Evolutionary conservation across 2,113 vertebrate genomes (phyloP).

Genomic region (Pseudorhombus dupliciocellatus): DNA sequence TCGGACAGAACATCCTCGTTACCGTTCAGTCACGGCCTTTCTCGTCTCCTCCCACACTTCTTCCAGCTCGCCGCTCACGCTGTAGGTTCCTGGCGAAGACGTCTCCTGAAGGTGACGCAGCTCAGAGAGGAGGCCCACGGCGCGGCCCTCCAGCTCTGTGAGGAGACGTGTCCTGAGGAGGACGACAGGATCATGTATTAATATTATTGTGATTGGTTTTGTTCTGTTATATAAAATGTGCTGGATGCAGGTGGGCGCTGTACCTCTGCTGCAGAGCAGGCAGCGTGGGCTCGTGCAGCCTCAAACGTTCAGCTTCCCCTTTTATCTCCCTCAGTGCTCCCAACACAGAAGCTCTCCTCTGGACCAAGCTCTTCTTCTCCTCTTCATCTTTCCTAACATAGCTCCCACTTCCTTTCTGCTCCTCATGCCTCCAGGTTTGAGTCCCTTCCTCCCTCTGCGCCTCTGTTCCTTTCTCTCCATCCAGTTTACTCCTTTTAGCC

Average conservation of each 20-base stretch:
- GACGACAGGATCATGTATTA: background rate
- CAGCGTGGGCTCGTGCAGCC: constrained; percentile 85
- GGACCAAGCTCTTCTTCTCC: constrained; percentile 55
- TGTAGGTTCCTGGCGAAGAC: constrained; percentile 57
- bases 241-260: background rate
- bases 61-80: constrained; percentile 61
- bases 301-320: constrained; percentile 76
- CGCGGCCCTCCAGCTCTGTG: constrained; percentile 80
- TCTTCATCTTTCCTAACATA: constrained; percentile 29
- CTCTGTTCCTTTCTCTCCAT: background rate
- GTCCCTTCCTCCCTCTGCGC: background rate
- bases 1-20: constrained; percentile 20
- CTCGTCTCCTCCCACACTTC: constrained; percentile 83
- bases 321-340: constrained; percentile 81
- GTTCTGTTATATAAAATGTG: too few relatives aligned
- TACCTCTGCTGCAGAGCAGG: constrained; percentile 92
- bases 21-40: constrained; percentile 83
- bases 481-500: constrained; percentile 8
- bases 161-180: constrained; percentile 83
- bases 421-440: background rate
- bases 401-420: constrained; percentile 28
- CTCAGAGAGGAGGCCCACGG: constrained; percentile 80
- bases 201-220: too few relatives aligned
- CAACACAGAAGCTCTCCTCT: constrained; percentile 76
- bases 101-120: constrained; percentile 75